Base-by-base conservation (phyloP, 2,113 vertebrate genomes). In the Hipposideros armiger region DNA sequence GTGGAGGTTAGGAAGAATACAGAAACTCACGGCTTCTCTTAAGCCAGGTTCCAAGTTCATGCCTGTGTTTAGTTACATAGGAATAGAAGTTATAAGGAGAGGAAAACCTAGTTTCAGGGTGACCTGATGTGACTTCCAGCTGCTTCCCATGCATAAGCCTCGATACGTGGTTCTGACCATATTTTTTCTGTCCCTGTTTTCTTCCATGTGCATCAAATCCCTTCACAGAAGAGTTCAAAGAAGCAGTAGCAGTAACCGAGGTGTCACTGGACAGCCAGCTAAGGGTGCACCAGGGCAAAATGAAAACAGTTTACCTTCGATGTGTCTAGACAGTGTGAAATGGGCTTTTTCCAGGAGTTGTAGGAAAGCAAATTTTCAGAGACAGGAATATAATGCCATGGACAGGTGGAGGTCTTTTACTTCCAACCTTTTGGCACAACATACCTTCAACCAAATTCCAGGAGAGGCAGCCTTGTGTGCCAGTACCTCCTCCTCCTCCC, bases 21-120 rank as follows among this genome's bases (percentile, higher is more conserved):
- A 80, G 40, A 76, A 80, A 72, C 28, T 24, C 13, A 15, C 30
- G 28, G 28, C 20, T 93, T 89, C 47, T 90, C n/a, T 60, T 17
- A 76, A 56, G 28, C 0, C 36, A 14, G 7, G 11, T 70, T 84
- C 56, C 32, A 78, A 54, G 64, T 0, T 56, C 36, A 47, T 16
- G 17, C 40, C n/a, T 30, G 1, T 60, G 30, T 28, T 73, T 52
- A 88, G 36, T 52, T 73, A 93, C 7, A 32, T 5, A 88, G 73
- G 13, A 94, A 82, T 74, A 82, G 62, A 83, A 97, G 88, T 30
- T 52, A 78, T 1, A 60, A 60, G 28, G 10, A 69, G 36, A 91
- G 54, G 69, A 17, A 93, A 85, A 62, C 76, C 13, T 10, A 92
- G 91, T 10, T 85, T 14, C 60, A 85, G 56, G 28, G 9, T 78